phyloP scores from a whole-genome alignment of 2,113 vertebrate genomes.

The Myocastor coypus region DNA sequence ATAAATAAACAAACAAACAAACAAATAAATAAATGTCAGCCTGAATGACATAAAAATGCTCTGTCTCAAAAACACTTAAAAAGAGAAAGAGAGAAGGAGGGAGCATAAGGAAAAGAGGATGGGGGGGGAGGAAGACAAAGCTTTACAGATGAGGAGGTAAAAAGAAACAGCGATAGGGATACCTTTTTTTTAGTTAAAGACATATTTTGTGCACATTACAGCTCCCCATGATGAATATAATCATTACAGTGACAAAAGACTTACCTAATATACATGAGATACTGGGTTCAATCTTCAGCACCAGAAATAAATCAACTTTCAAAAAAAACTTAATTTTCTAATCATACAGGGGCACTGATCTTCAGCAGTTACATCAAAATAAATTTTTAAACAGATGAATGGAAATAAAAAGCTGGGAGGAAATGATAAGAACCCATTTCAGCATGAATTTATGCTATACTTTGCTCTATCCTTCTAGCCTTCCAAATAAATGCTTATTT shows the following conservation, averaged over 20 bases:
- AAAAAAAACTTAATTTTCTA: background rate
- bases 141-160: background rate
- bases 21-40: background rate
- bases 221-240: background rate
- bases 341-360: background rate
- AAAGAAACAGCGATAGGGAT: no score
- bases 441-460: background rate
- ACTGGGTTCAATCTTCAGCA: background rate
- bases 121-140: no score
- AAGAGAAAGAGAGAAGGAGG: no score
- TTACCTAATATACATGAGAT: background rate
- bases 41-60: background rate
- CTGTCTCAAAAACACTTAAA: background rate
- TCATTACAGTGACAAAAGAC: background rate
- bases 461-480: background rate
- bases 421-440: background rate
- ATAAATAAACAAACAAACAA: no score
- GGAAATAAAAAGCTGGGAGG: background rate
- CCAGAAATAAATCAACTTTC: background rate
- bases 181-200: background rate
- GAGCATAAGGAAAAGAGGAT: no score
- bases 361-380: background rate
- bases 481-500: background rate
- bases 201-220: background rate
- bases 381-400: background rate